Percentiles rank a stretch among this genome's conserved stretches.
phyloP scores from a whole-genome alignment of 2,797 vertebrate genomes.

The Fundulus diaphanus region DNA sequence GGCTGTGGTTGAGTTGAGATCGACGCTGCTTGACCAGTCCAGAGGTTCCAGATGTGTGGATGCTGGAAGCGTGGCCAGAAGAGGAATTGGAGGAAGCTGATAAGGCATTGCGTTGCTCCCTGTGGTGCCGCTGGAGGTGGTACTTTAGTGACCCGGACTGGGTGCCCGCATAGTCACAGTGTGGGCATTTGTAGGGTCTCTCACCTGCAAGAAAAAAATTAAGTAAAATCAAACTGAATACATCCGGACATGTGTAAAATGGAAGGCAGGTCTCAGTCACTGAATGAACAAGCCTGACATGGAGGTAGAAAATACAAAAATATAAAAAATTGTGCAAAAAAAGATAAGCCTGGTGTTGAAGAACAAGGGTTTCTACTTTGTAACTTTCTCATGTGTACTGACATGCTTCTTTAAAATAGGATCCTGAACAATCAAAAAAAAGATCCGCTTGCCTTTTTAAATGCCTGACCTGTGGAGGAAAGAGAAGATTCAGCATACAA shows the following conservation, averaged over 20 bases:
- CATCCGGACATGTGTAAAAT: neutral
- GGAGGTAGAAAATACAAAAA: neutral
- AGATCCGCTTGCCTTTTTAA: too few species aligned
- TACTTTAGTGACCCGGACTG: conserved; percentile 94
- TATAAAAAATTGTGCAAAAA: neutral
- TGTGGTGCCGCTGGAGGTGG: conserved; percentile 92
- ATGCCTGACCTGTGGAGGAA: too few species aligned
- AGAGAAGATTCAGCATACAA: too few species aligned
- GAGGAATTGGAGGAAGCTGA: conserved; percentile 72
- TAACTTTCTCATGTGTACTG: too few species aligned
- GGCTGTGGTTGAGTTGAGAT: conserved; percentile 69
- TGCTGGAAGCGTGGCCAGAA: conserved; percentile 48
- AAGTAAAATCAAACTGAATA: neutral
- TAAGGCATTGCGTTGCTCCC: conserved; percentile 87
- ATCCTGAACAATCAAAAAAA: too few species aligned
- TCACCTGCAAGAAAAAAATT: conserved; percentile 79
- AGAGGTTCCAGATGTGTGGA: conserved; percentile 66
- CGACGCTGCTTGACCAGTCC: conserved; percentile 73
- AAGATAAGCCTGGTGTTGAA: neutral
- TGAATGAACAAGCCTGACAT: neutral
- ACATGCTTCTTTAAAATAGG: too few species aligned
- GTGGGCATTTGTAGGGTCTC: conserved; percentile 94
- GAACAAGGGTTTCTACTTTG: too few species aligned
- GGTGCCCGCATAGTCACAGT: conserved; percentile 94
- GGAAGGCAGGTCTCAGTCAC: neutral